Percentiles rank a stretch among this genome's conserved stretches.
Evolutionary conservation across 2,113 vertebrate species (phyloP).

Genomic region (Oplegnathus fasciatus): DNA sequence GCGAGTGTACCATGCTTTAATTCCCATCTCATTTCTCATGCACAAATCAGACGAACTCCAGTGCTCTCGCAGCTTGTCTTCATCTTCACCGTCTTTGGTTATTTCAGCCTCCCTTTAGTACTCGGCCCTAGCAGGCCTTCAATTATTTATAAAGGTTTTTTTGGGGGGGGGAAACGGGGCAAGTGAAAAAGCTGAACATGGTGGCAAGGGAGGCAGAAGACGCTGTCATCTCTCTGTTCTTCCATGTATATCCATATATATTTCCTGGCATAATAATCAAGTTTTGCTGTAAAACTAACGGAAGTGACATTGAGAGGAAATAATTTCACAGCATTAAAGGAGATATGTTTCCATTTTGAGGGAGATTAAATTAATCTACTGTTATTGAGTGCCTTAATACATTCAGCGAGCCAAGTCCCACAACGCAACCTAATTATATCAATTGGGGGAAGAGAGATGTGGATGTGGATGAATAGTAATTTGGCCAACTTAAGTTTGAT

Average conservation of each 20-base stretch:
- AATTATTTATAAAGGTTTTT: constrained; percentile 59
- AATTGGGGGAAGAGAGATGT: constrained; percentile 20
- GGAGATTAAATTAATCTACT: constrained; percentile 76
- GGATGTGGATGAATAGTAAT: constrained; percentile 50
- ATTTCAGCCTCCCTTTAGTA: constrained; percentile 41
- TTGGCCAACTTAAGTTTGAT: constrained; percentile 56
- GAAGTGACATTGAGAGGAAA: constrained; percentile 63
- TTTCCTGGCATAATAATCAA: constrained; percentile 44
- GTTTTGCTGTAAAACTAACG: constrained; percentile 28
- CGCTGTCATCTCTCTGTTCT: not conserved
- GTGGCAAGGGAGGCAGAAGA: constrained; percentile 1
- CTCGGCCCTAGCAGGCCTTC: constrained; percentile 41
- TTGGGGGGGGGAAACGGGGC: not conserved
- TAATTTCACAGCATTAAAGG: constrained; percentile 69
- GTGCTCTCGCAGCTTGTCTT: constrained; percentile 53
- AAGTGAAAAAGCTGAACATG: not conserved
- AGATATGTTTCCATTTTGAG: constrained; percentile 66
- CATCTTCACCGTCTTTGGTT: constrained; percentile 57
- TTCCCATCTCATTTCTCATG: constrained; percentile 68
- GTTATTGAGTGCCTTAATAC: constrained; percentile 73
- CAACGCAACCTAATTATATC: constrained; percentile 72
- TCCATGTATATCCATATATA: not conserved
- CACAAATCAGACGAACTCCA: constrained; percentile 65
- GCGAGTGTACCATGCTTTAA: constrained; percentile 54
- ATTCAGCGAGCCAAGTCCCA: constrained; percentile 53